phyloP scores from a whole-genome alignment of 2,113 vertebrate species.

The Meleagris gallopavo region DNA sequence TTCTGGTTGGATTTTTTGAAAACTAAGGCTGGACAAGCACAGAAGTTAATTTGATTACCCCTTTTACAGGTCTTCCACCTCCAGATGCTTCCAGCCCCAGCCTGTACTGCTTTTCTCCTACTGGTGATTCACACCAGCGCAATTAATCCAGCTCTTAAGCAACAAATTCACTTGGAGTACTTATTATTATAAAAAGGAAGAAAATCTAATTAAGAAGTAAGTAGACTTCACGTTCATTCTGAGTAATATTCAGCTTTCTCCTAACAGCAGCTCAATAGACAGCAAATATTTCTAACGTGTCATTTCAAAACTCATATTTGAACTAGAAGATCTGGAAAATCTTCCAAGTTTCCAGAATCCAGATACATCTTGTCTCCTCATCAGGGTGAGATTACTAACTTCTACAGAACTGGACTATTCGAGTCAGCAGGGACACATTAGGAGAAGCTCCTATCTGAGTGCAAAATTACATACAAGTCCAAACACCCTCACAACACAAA shows the following conservation, averaged over 20 bases:
- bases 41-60: neutral
- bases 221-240: neutral
- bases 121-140: neutral
- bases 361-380: neutral
- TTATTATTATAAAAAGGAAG: neutral
- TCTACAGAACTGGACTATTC: neutral
- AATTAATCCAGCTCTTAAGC: neutral
- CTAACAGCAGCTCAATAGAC: neutral
- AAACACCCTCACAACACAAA: neutral
- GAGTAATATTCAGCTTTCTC: neutral
- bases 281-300: neutral
- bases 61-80: neutral
- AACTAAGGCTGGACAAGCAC: neutral
- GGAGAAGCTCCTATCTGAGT: neutral
- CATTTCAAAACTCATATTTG: neutral
- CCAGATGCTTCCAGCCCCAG: neutral
- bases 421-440: neutral
- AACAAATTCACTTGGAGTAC: neutral
- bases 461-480: neutral
- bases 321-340: neutral
- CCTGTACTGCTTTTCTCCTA: neutral
- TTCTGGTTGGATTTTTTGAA: neutral
- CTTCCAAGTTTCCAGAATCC: neutral
- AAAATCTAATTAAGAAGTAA: neutral
- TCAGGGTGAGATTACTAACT: neutral